A percentile compares a stretch with the other conserved stretches of the same genome.
phyloP scores from a whole-genome alignment of 1,140 invertebrate genomes.

The Oppia nitens region DNA sequence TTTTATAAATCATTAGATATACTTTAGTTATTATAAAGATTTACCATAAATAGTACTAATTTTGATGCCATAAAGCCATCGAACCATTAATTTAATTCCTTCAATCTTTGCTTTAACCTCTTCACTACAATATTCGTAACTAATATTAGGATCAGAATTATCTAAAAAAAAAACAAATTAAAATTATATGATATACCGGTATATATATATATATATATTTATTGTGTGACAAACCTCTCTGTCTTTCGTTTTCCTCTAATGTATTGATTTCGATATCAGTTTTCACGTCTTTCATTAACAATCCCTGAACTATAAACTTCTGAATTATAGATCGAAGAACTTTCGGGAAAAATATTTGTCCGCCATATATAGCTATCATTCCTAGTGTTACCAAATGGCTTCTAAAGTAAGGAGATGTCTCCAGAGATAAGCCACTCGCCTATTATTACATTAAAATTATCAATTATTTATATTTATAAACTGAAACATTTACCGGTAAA shows the following conservation, averaged over 20 bases:
- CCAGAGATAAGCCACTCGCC: constrained; percentile 41
- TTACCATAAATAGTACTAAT: constrained; percentile 15
- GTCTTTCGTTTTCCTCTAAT: constrained; percentile 16
- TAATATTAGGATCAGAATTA: constrained; percentile 14
- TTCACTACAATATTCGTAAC: constrained; percentile 66
- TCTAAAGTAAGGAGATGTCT: constrained; percentile 57
- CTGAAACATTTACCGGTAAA: neutral
- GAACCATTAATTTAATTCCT: constrained; percentile 84
- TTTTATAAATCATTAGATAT: neutral
- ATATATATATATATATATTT: too few species aligned
- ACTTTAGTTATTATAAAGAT: too few species aligned
- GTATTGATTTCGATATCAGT: constrained; percentile 12
- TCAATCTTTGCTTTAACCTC: constrained; percentile 85
- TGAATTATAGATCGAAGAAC: constrained; percentile 80
- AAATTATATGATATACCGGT: neutral
- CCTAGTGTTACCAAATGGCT: constrained; percentile 84
- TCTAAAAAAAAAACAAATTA: neutral
- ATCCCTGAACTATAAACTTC: constrained; percentile 83
- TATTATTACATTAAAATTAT: constrained; percentile 8
- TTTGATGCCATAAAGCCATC: constrained; percentile 83
- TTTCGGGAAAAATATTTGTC: constrained; percentile 65
- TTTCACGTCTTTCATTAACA: constrained; percentile 59
- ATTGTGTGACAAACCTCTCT: constrained; percentile 3
- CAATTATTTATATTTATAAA: neutral
- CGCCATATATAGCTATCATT: constrained; percentile 73